Conservation (phyloP, 1,140 invertebrate genomes). For the Acyrthosiphon pisum region DNA sequence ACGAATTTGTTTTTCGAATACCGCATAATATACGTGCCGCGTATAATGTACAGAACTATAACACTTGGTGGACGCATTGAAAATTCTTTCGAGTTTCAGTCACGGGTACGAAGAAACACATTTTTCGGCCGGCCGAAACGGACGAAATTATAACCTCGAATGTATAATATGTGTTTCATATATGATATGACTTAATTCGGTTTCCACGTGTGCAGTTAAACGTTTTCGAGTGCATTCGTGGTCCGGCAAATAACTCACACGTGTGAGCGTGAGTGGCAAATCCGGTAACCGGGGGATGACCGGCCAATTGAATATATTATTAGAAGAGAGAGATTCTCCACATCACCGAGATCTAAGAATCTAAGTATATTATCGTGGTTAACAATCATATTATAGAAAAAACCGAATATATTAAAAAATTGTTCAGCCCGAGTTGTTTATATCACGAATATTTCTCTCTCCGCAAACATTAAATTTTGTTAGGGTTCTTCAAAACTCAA, state of each 20-base stretch:
- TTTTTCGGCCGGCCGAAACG: not conserved
- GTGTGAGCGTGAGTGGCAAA: not conserved
- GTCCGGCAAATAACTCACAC: not conserved
- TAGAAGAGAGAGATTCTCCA: not conserved
- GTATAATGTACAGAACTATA: not conserved
- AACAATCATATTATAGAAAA: not conserved
- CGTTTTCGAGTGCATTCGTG: not conserved
- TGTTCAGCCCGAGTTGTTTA: not conserved
- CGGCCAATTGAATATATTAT: not conserved
- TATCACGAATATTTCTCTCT: not conserved
- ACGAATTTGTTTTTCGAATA: constrained; percentile 20
- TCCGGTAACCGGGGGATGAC: not conserved
- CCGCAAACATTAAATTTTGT: not conserved
- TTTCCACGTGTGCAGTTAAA: not conserved
- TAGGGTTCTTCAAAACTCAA: not conserved
- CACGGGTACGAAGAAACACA: not conserved
- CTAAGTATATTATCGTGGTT: not conserved
- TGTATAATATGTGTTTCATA: not conserved
- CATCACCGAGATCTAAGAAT: not conserved
- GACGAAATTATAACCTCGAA: not conserved
- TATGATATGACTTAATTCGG: not conserved
- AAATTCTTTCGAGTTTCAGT: not conserved
- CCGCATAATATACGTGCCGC: not conserved
- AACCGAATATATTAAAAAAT: not conserved
- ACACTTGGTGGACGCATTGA: not conserved